Percentiles rank a stretch among this genome's conserved stretches.
Conservation (phyloP, 2,113 vertebrate genomes). For the Procavia capensis region DNA sequence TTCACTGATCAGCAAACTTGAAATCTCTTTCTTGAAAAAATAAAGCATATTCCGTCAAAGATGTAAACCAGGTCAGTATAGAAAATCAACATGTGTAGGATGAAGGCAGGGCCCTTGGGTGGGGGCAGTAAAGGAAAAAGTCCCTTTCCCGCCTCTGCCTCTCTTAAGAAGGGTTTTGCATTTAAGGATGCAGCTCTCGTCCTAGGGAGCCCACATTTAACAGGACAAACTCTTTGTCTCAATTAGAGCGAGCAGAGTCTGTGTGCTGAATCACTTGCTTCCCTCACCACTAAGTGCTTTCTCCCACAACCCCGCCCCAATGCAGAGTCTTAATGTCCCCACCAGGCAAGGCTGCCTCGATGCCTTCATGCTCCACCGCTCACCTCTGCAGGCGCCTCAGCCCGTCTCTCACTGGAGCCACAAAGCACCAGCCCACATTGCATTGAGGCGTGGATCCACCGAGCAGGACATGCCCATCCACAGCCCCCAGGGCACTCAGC, state of each 20-base stretch:
- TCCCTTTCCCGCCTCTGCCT: background rate
- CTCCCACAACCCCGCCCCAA: background rate
- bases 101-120: background rate
- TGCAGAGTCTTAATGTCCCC: background rate
- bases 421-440: background rate
- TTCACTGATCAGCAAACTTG: background rate
- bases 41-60: background rate
- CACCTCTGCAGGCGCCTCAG: background rate
- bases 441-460: background rate
- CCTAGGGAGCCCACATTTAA: slow-evolving; percentile 8
- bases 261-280: background rate
- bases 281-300: background rate
- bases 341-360: background rate
- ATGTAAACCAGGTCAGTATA: background rate
- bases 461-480: background rate
- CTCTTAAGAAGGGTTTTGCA: background rate
- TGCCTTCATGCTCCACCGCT: background rate
- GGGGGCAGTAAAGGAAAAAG: background rate
- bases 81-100: background rate
- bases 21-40: background rate
- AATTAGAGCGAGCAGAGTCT: background rate
- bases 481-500: background rate
- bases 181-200: background rate
- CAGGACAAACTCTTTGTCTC: background rate
- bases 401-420: background rate